Base-by-base conservation (phyloP, 2,113 vertebrate genomes). In the Mesitornis unicolor region DNA sequence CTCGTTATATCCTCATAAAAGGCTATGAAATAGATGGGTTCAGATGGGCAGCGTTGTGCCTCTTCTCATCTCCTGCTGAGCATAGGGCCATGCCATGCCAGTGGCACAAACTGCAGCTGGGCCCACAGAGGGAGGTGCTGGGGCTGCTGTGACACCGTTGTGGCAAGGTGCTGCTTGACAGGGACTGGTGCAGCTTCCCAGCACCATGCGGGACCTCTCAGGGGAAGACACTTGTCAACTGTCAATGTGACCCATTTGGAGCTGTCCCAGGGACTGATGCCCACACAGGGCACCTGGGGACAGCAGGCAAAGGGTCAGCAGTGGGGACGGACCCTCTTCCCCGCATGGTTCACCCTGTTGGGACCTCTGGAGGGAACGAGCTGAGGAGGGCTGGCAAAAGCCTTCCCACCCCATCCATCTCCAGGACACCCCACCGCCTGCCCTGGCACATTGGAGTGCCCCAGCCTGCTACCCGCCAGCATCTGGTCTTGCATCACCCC, bases 401-500 rank as follows among this genome's bases (percentile, higher is more conserved):
- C 38, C 54, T 84, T 93, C 56, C 29, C 9, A 26, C 17, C 28
- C 29, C 22, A 35, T 47, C 68, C 61, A 33, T 43, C 28, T 45
- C 45, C 2, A 3, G 57, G 45, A 15, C 67, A 79, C 54, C 28
- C 53, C 50, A 11, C 57, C 0, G 6, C 13, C 60, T 47, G 20
- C 35, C 43, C 56, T 48, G 21, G 33, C 59, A 69, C 26, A 48
- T 1, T 31, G 6, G 48, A 8, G 17, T 45, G 64, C 13, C 11
- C 13, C 28, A 42, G 56, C 35, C 48, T 67, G 31, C 28, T 88
- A 50, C 65, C 57, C 2, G 1, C 31, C 73, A 50, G 79, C 92
- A 75, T 78, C 85, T 96, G 92, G 40, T 89, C 88, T 97, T 96
- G 77, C 93, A 73, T 92, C 93, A 97, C 10, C 31, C 64, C 0